Conservation (phyloP, 2,888 invertebrate genomes). For the Machimus rusticus region DNA sequence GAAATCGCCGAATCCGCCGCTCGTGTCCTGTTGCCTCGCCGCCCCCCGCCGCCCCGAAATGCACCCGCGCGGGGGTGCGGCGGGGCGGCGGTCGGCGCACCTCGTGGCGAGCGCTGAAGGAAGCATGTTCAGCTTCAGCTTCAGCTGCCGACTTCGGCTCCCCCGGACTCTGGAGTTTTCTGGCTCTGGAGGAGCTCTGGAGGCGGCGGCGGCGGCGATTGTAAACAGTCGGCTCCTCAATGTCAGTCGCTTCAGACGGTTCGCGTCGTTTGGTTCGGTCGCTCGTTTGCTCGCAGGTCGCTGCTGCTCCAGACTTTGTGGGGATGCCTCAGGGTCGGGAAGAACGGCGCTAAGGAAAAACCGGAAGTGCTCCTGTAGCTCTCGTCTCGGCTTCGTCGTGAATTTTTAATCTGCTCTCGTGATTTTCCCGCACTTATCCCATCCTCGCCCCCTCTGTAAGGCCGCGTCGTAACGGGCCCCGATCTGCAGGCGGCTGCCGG, state of each 20-base stretch:
- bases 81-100: neutral
- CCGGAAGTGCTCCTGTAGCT: neutral
- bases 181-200: neutral
- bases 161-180: neutral
- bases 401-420: conserved; percentile 20
- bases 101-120: neutral
- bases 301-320: neutral
- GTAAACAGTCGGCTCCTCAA: conserved; percentile 33
- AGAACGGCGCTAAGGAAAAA: neutral
- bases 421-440: conserved; percentile 16
- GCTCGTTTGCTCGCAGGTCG: neutral
- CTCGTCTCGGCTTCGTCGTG: neutral
- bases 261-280: conserved; percentile 16
- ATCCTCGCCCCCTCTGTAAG: neutral
- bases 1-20: neutral
- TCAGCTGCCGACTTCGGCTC: conserved; percentile 7
- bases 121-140: conserved; percentile 34
- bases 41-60: neutral
- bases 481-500: neutral
- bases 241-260: conserved; percentile 30
- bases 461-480: neutral
- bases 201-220: neutral
- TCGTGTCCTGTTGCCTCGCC: conserved; percentile 30
- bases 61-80: neutral
- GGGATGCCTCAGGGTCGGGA: neutral